Evolutionary conservation across 2,888 invertebrate genomes (phyloP).

Genomic region (Stictocephala bisonia): DNA sequence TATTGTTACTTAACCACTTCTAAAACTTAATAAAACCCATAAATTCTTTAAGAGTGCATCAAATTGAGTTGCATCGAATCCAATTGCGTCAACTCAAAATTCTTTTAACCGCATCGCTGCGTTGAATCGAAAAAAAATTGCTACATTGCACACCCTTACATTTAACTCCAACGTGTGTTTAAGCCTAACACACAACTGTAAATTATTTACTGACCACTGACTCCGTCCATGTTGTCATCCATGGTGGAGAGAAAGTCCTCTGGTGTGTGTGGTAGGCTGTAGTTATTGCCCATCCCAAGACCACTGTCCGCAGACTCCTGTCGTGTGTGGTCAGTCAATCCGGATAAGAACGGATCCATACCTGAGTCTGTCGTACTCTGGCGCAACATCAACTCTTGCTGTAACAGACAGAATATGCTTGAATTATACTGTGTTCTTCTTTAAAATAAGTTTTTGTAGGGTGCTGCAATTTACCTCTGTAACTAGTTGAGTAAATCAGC

Average conservation of each 20-base stretch:
- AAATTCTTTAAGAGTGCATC: too few relatives aligned
- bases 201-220: slow-evolving; percentile 72
- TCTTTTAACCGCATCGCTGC: too few relatives aligned
- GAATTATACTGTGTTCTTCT: too few relatives aligned
- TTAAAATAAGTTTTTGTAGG: too few relatives aligned
- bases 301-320: slow-evolving; percentile 97
- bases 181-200: background rate
- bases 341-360: slow-evolving; percentile 84
- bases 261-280: slow-evolving; percentile 91
- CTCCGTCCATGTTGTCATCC: slow-evolving; percentile 92
- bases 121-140: too few relatives aligned
- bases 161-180: background rate
- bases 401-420: slow-evolving; percentile 62
- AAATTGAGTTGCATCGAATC: too few relatives aligned
- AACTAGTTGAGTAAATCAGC: too few relatives aligned
- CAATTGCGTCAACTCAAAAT: slow-evolving; percentile 19
- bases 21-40: too few relatives aligned
- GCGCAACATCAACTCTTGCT: slow-evolving; percentile 80
- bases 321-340: slow-evolving; percentile 87
- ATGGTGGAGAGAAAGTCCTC: slow-evolving; percentile 92
- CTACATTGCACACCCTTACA: too few relatives aligned
- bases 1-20: too few relatives aligned
- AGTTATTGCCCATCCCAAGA: slow-evolving; percentile 86
- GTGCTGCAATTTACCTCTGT: too few relatives aligned
- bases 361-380: slow-evolving; percentile 71